A percentile compares a stretch with the other conserved stretches of the same genome.
Evolutionary conservation across 2,888 invertebrate species (phyloP).

Genomic region (Apamea anceps): DNA sequence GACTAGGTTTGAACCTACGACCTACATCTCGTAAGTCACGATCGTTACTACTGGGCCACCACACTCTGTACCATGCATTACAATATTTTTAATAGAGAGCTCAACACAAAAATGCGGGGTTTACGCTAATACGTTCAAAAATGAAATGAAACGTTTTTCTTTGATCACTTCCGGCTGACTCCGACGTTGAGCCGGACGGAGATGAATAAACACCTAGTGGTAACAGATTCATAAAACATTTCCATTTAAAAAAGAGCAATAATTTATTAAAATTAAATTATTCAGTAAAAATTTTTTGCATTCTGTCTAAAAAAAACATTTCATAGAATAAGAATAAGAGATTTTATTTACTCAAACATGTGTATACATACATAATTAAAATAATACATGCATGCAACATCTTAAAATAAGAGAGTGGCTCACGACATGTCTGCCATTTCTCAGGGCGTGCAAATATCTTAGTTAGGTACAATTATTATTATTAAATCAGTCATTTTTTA

Average conservation of each 20-base stretch:
- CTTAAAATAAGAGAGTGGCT: too few relatives aligned
- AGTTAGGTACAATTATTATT: too few relatives aligned
- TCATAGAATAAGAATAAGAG: too few relatives aligned
- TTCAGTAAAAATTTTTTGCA: background rate
- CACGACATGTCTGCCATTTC: too few relatives aligned
- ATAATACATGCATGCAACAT: too few relatives aligned
- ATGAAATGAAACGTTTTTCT: slow-evolving; percentile 23
- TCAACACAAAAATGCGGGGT: background rate
- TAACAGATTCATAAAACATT: slow-evolving; percentile 8
- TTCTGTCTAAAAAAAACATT: background rate
- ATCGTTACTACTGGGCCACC: too few relatives aligned
- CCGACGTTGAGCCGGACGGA: slow-evolving; percentile 12
- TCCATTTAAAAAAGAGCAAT: background rate
- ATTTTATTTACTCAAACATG: too few relatives aligned
- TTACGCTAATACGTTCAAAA: background rate
- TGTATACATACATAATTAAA: too few relatives aligned
- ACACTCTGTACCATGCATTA: background rate
- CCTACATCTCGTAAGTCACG: too few relatives aligned
- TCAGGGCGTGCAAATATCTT: too few relatives aligned
- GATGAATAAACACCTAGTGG: slow-evolving; percentile 37
- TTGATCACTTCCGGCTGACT: slow-evolving; percentile 10
- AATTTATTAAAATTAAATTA: background rate
- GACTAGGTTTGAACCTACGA: too few relatives aligned
- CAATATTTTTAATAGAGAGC: background rate
- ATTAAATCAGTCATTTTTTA: too few relatives aligned